Evolutionary conservation across 2,888 invertebrate genomes (phyloP), one percentile per base, ranked within the genome.

Genomic region (Tribolium freemani): DNA sequence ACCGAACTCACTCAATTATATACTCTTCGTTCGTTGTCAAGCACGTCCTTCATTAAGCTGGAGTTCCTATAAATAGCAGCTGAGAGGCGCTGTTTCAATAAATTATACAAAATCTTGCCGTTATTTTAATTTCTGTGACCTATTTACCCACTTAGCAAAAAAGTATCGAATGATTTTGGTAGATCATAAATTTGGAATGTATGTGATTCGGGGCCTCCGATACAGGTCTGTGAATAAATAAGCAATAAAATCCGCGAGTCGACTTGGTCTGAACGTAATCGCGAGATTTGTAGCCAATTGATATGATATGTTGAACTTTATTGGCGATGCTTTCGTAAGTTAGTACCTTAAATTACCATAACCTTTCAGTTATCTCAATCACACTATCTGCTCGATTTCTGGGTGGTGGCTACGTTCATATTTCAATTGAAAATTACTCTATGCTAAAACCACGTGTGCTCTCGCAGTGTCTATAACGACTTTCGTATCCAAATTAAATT

Each of bases 231-330:
- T 69, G 72, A 72, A 72, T 72, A 72, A 72, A 72, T 72, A 72
- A 72, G 64, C 75, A 63, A 71, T 69, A 66, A 74, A 74, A 75
- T 69, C 60, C 57, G 72, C 73, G 66, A 58, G 54, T 67, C 51
- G 44, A 50, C 56, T 70, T 21, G 57, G 30, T 30, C 13, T 61
- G 82, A 81, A 82, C 79, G 83, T 81, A 81, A 81, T 80, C 80
- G 76, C 71, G 77, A 80, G 81, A 83, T 82, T 83, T 83, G 82
- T 81, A 77, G 82, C 76, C 82, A 81, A 82, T 82, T 82, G 82
- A 81, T 81, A 80, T 79, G 79, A 81, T 79, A 77, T 78, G 77
- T 77, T 74, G 69, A 51, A 69, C 48, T 69, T 72, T 72, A 72
- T 72, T 64, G 72, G 51, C 51, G 46, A 38, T 61, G 50, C 60